These are phyloP conservation scores for Rallus limicola DNA, from an alignment of 2,113 vertebrate species.

Conservation along the genomic window DNA sequence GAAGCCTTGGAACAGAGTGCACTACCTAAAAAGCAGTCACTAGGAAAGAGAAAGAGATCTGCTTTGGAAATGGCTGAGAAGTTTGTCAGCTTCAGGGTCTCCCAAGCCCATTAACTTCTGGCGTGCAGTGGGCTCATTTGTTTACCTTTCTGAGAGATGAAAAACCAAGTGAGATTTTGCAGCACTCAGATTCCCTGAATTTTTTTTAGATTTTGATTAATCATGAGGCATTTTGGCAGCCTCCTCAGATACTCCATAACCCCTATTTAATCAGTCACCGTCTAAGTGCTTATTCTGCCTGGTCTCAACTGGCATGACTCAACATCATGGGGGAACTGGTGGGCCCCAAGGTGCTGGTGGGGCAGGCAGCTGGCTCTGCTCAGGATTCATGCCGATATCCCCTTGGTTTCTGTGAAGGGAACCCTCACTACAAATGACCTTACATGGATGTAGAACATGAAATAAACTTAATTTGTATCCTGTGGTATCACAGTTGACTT, in stretches of 20 bases:
- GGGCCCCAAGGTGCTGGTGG: not conserved
- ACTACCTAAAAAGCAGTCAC: not conserved
- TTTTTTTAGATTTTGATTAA: constrained; percentile 66
- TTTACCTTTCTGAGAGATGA: constrained; percentile 54
- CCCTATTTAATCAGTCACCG: constrained; percentile 37
- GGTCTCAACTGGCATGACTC: not conserved
- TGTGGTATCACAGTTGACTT: not conserved
- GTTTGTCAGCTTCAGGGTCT: not conserved
- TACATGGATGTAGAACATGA: not conserved
- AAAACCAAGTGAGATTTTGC: constrained; percentile 63
- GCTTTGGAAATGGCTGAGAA: not conserved
- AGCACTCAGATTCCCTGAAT: constrained; percentile 48
- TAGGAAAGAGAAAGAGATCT: not conserved
- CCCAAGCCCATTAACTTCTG: constrained; percentile 5
- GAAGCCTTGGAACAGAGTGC: not conserved
- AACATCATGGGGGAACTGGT: not conserved
- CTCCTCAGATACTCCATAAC: not conserved
- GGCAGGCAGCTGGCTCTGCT: not conserved
- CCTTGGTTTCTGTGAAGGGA: not conserved
- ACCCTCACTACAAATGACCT: not conserved
- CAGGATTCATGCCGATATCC: not conserved
- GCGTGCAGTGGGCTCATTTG: not conserved
- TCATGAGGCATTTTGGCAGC: constrained; percentile 65
- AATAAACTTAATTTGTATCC: not conserved
- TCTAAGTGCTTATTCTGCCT: constrained; percentile 31